Conservation (phyloP, 35 echinoderm and acorn worm genomes). For the Acanthaster planci region DNA sequence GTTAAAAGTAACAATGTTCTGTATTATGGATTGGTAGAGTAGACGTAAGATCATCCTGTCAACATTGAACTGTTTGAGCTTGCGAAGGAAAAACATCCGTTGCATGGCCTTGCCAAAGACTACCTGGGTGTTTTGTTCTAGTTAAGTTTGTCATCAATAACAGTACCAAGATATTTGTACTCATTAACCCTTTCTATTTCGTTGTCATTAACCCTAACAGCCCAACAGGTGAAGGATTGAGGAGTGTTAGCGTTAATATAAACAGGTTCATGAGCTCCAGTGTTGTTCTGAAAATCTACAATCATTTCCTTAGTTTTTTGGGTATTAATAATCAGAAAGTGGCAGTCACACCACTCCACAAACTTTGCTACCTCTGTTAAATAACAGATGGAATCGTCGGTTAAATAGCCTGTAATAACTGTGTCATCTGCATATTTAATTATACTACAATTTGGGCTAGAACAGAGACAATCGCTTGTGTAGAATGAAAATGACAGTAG, state of each 20-base stretch:
- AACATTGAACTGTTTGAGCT: conserved; percentile 1
- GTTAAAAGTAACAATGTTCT: background rate
- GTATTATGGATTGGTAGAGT: background rate
- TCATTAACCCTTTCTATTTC: no score
- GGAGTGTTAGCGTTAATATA: no score
- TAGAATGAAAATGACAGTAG: no score
- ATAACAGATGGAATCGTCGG: conserved; percentile 5
- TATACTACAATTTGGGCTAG: no score
- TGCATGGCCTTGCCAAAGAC: no score
- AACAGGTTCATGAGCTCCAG: conserved; percentile 16
- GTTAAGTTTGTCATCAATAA: conserved; percentile 34
- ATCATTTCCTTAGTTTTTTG: conserved; percentile 38
- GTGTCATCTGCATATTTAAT: no score
- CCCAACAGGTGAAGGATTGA: no score
- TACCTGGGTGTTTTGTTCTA: conserved; percentile 23
- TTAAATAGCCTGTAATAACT: background rate
- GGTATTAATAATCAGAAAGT: no score
- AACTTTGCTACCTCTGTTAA: background rate
- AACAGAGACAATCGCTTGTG: no score
- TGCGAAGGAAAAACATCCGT: no score
- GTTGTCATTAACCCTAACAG: no score
- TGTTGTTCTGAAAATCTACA: conserved; percentile 16
- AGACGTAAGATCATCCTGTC: background rate
- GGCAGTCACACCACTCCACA: conserved; percentile 43
- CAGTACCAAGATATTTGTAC: conserved; percentile 12